These are phyloP conservation scores for Acropternis orthonyx DNA, from an alignment of 2,797 vertebrate species.

Conservation along the genomic window DNA sequence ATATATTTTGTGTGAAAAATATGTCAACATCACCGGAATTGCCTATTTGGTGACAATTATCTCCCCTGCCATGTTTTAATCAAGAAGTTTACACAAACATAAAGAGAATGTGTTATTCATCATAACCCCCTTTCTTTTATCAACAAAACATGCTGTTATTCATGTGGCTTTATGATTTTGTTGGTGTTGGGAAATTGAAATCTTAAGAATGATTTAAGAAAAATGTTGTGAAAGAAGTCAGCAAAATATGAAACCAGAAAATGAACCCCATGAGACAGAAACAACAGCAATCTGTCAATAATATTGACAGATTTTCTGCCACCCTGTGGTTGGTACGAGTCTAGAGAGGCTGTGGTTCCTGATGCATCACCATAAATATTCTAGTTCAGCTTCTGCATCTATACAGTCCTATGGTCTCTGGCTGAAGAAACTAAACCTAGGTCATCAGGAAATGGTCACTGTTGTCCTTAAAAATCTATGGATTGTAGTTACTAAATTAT, in stretches of 20 bases:
- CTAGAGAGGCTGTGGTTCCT: neutral
- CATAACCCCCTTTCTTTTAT: neutral
- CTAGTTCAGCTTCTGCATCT: neutral
- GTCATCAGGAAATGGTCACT: neutral
- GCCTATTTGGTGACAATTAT: neutral
- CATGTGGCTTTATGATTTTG: neutral
- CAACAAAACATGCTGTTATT: neutral
- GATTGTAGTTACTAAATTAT: neutral
- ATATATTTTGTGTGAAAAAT: neutral
- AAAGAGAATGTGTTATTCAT: neutral
- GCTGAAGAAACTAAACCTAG: neutral
- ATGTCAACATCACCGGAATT: neutral
- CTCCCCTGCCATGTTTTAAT: constrained; percentile 14
- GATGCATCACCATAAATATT: neutral
- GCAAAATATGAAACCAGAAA: constrained; percentile 7
- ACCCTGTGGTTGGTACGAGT: neutral
- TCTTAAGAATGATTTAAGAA: constrained; percentile 4
- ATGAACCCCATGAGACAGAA: neutral
- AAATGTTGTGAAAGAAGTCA: neutral
- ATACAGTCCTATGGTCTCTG: neutral
- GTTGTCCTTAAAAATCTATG: neutral
- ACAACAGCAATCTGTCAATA: neutral
- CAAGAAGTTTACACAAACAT: constrained; percentile 15
- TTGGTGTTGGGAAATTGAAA: neutral
- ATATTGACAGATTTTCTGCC: neutral